These are phyloP conservation scores for Microplitis mediator DNA, from an alignment of 1,140 invertebrate genomes.

Conservation along the genomic window DNA sequence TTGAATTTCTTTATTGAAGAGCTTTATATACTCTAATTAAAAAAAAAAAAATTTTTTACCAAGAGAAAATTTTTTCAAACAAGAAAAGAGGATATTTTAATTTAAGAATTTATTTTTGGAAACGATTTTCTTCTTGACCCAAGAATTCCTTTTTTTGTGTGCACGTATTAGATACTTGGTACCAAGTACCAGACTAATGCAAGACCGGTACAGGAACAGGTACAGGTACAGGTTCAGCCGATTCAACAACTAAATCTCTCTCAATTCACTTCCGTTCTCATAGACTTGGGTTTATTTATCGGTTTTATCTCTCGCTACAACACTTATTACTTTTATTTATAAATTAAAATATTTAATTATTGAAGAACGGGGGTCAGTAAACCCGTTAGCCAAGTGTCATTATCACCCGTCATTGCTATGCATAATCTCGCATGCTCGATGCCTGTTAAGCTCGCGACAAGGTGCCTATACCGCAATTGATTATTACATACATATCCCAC, in stretches of 20 bases:
- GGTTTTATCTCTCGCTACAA: not conserved
- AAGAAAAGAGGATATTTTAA: too few relatives aligned
- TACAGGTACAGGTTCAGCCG: not conserved
- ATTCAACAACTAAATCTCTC: slow-evolving; percentile 19
- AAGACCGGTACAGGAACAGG: not conserved
- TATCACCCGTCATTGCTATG: slow-evolving; percentile 24
- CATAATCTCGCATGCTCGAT: slow-evolving; percentile 21
- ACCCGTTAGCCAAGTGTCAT: slow-evolving; percentile 17
- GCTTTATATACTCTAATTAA: too few relatives aligned
- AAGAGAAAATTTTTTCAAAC: too few relatives aligned
- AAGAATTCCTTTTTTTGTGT: too few relatives aligned
- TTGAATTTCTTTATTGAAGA: too few relatives aligned
- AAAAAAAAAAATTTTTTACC: too few relatives aligned
- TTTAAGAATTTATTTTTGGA: too few relatives aligned
- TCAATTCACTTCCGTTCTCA: not conserved
- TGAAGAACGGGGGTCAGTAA: slow-evolving; percentile 5
- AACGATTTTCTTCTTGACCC: too few relatives aligned
- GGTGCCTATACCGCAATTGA: slow-evolving; percentile 9
- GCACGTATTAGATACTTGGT: not conserved
- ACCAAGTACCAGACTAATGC: too few relatives aligned
- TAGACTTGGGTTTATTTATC: not conserved
- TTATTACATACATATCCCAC: not conserved
- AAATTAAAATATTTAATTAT: slow-evolving; percentile 10
- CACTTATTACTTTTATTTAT: too few relatives aligned
- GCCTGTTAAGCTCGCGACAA: slow-evolving; percentile 19